Evolutionary conservation across 2,113 vertebrate genomes (phyloP).

Genomic region (Peromyscus californicus): DNA sequence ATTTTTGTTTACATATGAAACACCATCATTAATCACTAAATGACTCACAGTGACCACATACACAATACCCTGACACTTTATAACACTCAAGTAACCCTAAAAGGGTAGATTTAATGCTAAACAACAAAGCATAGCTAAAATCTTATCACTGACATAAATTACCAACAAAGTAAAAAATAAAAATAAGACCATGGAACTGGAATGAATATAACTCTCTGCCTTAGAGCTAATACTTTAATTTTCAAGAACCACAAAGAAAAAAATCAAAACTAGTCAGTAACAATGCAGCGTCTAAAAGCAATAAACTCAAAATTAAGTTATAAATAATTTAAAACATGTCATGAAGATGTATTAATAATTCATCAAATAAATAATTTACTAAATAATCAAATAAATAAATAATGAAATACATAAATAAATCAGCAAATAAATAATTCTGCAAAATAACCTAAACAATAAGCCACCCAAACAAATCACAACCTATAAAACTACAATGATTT

Average conservation of each 20-base stretch:
- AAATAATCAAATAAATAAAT: constrained; percentile 99
- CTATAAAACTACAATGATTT: constrained; percentile 89
- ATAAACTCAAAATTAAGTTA: constrained; percentile 99
- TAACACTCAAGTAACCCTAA: constrained; percentile 7
- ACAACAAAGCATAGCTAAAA: constrained; percentile 80
- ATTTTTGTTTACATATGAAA: constrained; percentile 30
- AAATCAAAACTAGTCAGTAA: constrained; percentile 95
- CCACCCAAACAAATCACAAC: constrained; percentile 91
- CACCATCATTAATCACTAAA: constrained; percentile 49
- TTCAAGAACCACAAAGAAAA: constrained; percentile 93
- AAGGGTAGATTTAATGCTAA: constrained; percentile 73
- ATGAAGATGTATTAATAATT: constrained; percentile 99
- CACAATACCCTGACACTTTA: constrained; percentile 52
- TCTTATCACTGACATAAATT: constrained; percentile 85
- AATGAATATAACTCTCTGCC: constrained; percentile 89
- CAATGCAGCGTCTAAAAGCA: constrained; percentile 98
- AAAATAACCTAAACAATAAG: constrained; percentile 93
- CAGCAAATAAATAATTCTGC: constrained; percentile 96
- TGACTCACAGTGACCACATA: constrained; percentile 38
- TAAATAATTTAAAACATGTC: constrained; percentile 99
- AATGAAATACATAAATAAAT: constrained; percentile 99
- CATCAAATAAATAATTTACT: constrained; percentile 99
- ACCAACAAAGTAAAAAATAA: constrained; percentile 73
- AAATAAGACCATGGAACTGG: constrained; percentile 78
- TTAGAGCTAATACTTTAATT: constrained; percentile 95